A percentile compares a stretch with the other conserved stretches of the same genome.
phyloP scores from a whole-genome alignment of 2,113 vertebrate genomes.

The Odocoileus hemionus region DNA sequence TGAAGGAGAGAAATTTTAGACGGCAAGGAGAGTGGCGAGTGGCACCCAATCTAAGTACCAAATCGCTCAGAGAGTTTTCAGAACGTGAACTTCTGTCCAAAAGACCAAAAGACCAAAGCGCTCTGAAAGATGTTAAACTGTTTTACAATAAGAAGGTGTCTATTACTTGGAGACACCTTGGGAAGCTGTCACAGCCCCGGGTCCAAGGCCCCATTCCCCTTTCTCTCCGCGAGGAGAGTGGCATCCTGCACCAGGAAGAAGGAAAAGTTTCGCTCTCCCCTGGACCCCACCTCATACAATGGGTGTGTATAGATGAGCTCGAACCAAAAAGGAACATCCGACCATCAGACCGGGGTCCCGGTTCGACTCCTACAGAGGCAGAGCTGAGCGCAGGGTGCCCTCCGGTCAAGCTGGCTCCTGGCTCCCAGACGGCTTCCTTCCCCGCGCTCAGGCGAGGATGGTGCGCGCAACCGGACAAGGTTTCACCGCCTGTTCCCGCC shows the following conservation, averaged over 20 bases:
- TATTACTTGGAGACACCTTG: background rate
- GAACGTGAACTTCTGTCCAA: background rate
- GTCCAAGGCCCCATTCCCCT: background rate
- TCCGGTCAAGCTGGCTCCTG: rapidly evolving
- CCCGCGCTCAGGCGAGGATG: rapidly evolving
- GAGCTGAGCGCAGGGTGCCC: background rate
- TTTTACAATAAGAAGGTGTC: background rate
- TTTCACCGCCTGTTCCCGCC: background rate
- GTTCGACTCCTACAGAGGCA: background rate
- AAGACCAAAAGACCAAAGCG: background rate
- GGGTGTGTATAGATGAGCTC: rapidly evolving
- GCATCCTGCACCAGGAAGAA: background rate
- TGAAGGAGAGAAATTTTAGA: background rate
- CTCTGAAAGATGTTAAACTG: background rate
- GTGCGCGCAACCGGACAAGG: background rate
- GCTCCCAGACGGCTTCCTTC: background rate
- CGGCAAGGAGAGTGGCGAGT: background rate
- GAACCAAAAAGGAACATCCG: background rate
- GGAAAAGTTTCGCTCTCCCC: background rate
- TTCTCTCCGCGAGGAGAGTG: background rate
- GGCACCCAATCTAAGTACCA: background rate
- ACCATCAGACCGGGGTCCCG: background rate
- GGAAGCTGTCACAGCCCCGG: background rate
- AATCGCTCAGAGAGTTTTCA: background rate
- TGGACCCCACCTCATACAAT: background rate